Percentiles rank a stretch among this genome's conserved stretches.
These are phyloP conservation scores for Anarhynchus alexandrinus DNA, from an alignment of 2,113 vertebrate genomes.

Conservation along the genomic window DNA sequence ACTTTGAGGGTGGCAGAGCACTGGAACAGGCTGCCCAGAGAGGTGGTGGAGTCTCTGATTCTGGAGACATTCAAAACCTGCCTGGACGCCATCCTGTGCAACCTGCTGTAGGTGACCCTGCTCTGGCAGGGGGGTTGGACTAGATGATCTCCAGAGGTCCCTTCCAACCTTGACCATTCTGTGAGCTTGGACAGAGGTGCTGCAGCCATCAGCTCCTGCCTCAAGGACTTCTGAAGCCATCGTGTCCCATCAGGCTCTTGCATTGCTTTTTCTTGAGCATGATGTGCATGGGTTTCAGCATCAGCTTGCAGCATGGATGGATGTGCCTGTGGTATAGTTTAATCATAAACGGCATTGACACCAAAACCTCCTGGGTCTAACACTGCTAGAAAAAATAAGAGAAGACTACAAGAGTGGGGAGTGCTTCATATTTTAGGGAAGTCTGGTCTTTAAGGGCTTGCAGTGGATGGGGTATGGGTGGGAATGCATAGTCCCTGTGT, in stretches of 20 bases:
- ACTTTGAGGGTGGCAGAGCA: no score
- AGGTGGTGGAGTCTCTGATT: no score
- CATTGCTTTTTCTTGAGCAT: neutral
- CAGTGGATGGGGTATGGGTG: neutral
- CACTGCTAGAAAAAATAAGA: neutral
- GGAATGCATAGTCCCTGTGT: neutral
- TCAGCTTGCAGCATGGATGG: neutral
- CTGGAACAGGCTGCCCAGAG: no score
- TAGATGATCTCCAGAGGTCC: no score
- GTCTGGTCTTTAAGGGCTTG: neutral
- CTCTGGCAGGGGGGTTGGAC: no score
- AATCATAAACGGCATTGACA: neutral
- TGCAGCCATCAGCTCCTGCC: neutral
- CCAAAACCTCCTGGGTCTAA: neutral
- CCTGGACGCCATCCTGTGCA: no score
- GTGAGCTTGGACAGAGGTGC: neutral
- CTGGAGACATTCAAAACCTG: no score
- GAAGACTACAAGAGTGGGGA: neutral
- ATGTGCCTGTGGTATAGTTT: neutral
- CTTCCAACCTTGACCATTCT: neutral
- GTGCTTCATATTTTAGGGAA: accelerated
- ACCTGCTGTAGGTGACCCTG: no score
- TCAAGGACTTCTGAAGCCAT: neutral
- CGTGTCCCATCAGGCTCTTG: neutral
- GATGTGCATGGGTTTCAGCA: neutral